These are phyloP conservation scores for Platichthys stellatus DNA, from an alignment of 2,113 vertebrate genomes.

Conservation along the genomic window DNA sequence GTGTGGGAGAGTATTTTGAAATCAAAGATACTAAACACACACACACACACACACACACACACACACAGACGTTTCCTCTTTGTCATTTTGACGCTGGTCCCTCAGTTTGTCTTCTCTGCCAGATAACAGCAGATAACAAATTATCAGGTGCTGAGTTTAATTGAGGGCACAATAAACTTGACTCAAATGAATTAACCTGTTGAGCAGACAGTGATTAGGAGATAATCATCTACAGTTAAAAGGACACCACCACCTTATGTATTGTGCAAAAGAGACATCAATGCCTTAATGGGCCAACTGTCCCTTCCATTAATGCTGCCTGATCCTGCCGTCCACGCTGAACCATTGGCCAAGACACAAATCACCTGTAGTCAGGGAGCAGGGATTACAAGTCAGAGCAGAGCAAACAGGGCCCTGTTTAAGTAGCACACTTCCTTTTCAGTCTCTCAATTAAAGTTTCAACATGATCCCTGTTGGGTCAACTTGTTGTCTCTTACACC, in stretches of 20 bases:
- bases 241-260: slow-evolving; percentile 27
- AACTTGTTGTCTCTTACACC: not conserved
- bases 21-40: not conserved
- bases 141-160: slow-evolving; percentile 21
- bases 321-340: slow-evolving; percentile 35
- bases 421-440: slow-evolving; percentile 20
- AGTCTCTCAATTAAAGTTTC: not conserved
- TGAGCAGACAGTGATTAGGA: slow-evolving; percentile 35
- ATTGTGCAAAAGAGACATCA: not conserved
- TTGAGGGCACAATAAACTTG: slow-evolving; percentile 22
- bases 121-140: slow-evolving; percentile 14
- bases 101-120: slow-evolving; percentile 1
- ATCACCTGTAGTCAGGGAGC: slow-evolving; percentile 2
- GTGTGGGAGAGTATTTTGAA: not conserved
- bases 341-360: not conserved
- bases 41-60: not conserved
- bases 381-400: slow-evolving; percentile 40
- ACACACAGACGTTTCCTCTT: not conserved
- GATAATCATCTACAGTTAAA: slow-evolving; percentile 54
- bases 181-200: slow-evolving; percentile 23
- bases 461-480: not conserved
- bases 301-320: slow-evolving; percentile 33
- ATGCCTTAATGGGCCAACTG: not conserved
- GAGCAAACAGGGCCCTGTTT: slow-evolving; percentile 30
- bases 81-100: not conserved